These are phyloP conservation scores for Sciurus carolinensis DNA, from an alignment of 2,797 vertebrate species.

Conservation along the genomic window DNA sequence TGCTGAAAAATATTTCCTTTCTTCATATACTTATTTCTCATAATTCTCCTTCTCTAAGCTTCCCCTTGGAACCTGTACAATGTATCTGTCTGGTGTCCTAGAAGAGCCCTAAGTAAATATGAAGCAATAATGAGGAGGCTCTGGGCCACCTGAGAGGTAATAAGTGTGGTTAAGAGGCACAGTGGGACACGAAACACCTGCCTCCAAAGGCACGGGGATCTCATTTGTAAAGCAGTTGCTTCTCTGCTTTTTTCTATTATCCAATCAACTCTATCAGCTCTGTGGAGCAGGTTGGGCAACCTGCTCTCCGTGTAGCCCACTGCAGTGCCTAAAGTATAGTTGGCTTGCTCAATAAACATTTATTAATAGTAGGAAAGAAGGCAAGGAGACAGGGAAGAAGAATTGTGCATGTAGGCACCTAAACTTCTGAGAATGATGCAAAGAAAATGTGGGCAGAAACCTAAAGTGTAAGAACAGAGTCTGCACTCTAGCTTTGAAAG, in stretches of 20 bases:
- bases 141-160: not conserved
- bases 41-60: not conserved
- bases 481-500: not conserved
- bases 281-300: not conserved
- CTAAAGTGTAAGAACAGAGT: not conserved
- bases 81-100: not conserved
- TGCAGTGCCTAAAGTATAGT: not conserved
- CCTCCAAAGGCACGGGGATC: not conserved
- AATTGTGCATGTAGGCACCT: not conserved
- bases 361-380: conserved; percentile 5
- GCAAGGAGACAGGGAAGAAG: not conserved
- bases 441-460: not conserved
- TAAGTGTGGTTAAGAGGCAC: not conserved
- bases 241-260: not conserved
- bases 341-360: not conserved
- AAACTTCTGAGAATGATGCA: not conserved
- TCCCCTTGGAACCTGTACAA: not conserved
- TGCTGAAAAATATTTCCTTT: conserved; percentile 38
- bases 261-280: not conserved
- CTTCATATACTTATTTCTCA: not conserved
- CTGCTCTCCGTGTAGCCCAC: not conserved
- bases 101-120: not conserved
- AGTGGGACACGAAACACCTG: not conserved
- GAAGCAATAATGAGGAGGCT: not conserved
- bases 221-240: not conserved